A percentile compares a stretch with the other conserved stretches of the same genome.
phyloP scores from a whole-genome alignment of 2,113 vertebrate genomes.

The Numida meleagris region DNA sequence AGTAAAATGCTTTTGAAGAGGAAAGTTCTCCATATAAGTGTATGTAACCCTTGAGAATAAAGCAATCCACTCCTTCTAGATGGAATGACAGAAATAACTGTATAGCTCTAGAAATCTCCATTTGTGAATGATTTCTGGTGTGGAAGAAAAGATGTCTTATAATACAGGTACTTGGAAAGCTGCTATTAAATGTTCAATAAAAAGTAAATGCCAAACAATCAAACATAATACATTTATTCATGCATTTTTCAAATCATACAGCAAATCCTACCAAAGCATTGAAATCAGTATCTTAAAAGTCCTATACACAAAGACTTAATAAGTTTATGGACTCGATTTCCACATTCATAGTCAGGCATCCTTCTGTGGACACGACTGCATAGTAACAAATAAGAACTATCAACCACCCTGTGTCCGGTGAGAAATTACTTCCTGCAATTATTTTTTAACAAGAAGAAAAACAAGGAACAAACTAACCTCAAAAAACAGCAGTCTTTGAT shows the following conservation, averaged over 20 bases:
- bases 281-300: not conserved
- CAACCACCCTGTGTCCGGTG: not conserved
- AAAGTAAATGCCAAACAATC: not conserved
- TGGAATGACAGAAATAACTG: not conserved
- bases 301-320: not conserved
- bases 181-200: not conserved
- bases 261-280: not conserved
- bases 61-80: not conserved
- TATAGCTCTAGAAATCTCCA: not conserved
- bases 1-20: not conserved
- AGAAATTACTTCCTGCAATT: not conserved
- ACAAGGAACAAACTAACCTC: not conserved
- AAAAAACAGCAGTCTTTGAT: not conserved
- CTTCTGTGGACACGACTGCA: not conserved
- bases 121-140: not conserved
- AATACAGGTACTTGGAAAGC: not conserved
- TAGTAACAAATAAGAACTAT: not conserved
- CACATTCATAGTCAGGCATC: not conserved
- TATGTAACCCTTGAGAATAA: constrained; percentile 1
- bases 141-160: not conserved
- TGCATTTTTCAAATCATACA: not conserved
- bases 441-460: not conserved
- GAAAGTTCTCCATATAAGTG: not conserved
- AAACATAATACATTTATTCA: not conserved
- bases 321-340: not conserved